These are phyloP conservation scores for Ginglymostoma cirratum DNA, from an alignment of 2,113 vertebrate genomes.

Conservation along the genomic window DNA sequence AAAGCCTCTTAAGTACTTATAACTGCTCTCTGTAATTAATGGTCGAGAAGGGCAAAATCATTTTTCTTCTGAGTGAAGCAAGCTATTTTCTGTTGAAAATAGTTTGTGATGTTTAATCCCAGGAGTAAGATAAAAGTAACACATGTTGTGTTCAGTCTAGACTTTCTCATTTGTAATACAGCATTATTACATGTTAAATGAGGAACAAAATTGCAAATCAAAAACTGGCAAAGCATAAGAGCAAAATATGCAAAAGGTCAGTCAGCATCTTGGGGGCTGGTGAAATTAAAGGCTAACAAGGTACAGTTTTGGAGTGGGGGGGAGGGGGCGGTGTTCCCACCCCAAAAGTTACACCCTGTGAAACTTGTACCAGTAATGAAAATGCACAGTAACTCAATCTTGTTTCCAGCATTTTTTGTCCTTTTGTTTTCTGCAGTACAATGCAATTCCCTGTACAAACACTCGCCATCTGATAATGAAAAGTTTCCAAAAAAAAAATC, in stretches of 20 bases:
- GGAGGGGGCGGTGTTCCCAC: too few relatives aligned
- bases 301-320: too few relatives aligned
- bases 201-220: background rate
- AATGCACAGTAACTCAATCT: background rate
- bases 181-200: background rate
- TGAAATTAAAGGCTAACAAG: background rate
- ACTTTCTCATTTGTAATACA: background rate
- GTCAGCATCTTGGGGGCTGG: background rate
- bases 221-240: background rate
- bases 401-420: background rate
- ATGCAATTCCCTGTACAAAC: conserved; percentile 11
- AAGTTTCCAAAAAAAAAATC: background rate
- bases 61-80: background rate
- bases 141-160: background rate
- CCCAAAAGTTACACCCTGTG: background rate
- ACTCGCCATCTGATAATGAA: background rate
- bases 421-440: conserved; percentile 1
- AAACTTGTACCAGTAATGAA: background rate
- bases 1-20: background rate
- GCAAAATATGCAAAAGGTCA: background rate
- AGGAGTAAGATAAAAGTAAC: background rate
- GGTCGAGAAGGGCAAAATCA: background rate
- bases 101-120: background rate
- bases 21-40: background rate
- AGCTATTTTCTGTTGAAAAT: background rate